Base-by-base conservation (phyloP, 2,888 invertebrate genomes). In the Endotricha flammealis region DNA sequence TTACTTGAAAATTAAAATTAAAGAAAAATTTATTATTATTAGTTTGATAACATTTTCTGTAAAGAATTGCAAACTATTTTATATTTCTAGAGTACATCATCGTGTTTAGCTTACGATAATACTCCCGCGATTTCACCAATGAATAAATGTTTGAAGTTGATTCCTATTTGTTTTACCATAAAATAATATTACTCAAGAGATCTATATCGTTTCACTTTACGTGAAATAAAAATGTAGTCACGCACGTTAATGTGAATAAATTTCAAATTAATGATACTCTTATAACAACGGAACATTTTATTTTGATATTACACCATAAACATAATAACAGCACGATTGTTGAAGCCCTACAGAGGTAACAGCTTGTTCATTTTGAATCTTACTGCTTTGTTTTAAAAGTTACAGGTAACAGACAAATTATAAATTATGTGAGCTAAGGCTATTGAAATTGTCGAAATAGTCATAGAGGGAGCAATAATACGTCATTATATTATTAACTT, bases 401-500 rank as follows among this genome's bases (percentile, higher is more conserved):
- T 25, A 41, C 11, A 7, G 45, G n/a, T 29, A 48, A 22, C 47
- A 34, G 29, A 30, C 45, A 50, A 49, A 47, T 53, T 51, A 58
- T 62, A 40, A 65, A 60, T 60, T 62, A 59, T 64, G 50, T 50
- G 46, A 53, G 46, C 50, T 58, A 63, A 67, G 53, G 63, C 55
- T 58, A 55, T 59, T 57, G 64, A 61, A 72, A 75, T 71, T 74
- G 67, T 56, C 64, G 64, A 76, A n/a, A 67, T 71, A 74, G 64
- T 60, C 68, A 59, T 56, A 64, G 64, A 67, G 67, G 66, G 67
- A 68, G 64, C 64, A 69, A 75, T 79, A 78, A 80, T 83, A 79
- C 72, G 66, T 83, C 81, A 86, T 86, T 85, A 86, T 75, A 83
- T 78, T 81, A 85, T 86, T 86, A 86, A 81, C 72, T 72, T 76